Conservation (phyloP, 2,113 vertebrate genomes). For the Pollimyrus isidori region DNA sequence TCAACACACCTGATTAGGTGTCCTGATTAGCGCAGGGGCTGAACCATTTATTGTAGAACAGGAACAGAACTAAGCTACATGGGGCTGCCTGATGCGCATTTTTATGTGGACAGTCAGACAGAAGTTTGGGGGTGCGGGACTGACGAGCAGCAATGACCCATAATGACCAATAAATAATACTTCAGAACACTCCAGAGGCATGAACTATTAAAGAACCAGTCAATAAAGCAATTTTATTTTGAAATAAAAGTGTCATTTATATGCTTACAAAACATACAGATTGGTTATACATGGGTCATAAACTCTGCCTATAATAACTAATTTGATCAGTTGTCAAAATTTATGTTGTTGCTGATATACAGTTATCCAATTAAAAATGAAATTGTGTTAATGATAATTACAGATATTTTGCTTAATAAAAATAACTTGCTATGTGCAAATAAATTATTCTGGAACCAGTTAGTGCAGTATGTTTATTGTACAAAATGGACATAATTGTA, state of each 20-base stretch:
- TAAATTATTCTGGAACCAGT: not conserved
- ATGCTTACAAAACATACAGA: constrained; percentile 4
- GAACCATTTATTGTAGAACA: too few relatives aligned
- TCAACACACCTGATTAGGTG: too few relatives aligned
- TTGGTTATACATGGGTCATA: not conserved
- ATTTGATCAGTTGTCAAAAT: not conserved
- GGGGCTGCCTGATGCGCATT: too few relatives aligned
- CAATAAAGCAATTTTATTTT: not conserved
- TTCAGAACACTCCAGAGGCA: not conserved
- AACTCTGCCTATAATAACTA: not conserved
- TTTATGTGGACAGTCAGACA: too few relatives aligned
- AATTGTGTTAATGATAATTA: not conserved
- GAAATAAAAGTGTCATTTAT: not conserved
- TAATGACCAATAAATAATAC: not conserved
- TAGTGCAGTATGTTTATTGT: not conserved
- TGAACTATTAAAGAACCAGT: not conserved
- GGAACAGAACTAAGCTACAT: too few relatives aligned
- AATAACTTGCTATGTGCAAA: not conserved
- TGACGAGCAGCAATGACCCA: not conserved
- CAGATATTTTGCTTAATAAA: not conserved
- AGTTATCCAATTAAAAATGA: not conserved
- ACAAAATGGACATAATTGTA: not conserved
- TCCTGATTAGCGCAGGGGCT: too few relatives aligned
- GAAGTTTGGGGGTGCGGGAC: too few relatives aligned
- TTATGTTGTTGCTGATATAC: not conserved